Conservation (phyloP, 2,113 vertebrate genomes). For the Ardeotis arabs region DNA sequence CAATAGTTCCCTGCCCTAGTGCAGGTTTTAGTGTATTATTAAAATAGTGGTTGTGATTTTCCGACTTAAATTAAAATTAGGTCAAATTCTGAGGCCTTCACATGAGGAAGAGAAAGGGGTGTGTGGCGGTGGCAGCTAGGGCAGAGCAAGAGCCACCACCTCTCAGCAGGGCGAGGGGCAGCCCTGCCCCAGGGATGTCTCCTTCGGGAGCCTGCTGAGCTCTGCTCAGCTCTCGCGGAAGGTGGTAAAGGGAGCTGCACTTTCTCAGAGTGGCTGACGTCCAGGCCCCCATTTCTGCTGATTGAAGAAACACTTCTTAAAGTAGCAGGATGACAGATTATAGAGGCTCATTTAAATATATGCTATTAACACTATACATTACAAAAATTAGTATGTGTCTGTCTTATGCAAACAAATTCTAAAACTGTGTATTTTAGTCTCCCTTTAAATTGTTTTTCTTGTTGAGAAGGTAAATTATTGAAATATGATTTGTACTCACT, state of each 20-base stretch:
- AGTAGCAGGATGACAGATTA: background rate
- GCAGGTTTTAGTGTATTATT: background rate
- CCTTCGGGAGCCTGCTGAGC: background rate
- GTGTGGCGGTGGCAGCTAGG: background rate
- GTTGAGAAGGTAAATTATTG: background rate
- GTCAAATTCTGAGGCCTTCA: background rate
- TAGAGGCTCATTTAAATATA: background rate
- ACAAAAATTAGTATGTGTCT: background rate
- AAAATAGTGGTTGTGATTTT: background rate
- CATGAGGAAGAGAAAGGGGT: rapidly evolving
- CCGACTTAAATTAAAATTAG: background rate
- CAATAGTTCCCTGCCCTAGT: background rate
- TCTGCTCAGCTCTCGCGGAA: background rate
- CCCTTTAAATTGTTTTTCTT: background rate
- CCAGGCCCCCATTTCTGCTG: background rate
- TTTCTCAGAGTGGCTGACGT: background rate
- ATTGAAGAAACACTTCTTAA: background rate
- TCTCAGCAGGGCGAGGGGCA: background rate
- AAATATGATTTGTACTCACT: background rate
- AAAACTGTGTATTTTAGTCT: background rate
- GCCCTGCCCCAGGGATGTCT: background rate
- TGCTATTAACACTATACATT: background rate
- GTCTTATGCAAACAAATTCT: background rate
- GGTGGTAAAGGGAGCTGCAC: background rate
- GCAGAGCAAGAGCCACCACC: background rate